Evolutionary conservation across 2,113 vertebrate species (phyloP), one percentile per base, ranked within the genome.

Genomic region (Sinocyclocheilus anshuiensis): DNA sequence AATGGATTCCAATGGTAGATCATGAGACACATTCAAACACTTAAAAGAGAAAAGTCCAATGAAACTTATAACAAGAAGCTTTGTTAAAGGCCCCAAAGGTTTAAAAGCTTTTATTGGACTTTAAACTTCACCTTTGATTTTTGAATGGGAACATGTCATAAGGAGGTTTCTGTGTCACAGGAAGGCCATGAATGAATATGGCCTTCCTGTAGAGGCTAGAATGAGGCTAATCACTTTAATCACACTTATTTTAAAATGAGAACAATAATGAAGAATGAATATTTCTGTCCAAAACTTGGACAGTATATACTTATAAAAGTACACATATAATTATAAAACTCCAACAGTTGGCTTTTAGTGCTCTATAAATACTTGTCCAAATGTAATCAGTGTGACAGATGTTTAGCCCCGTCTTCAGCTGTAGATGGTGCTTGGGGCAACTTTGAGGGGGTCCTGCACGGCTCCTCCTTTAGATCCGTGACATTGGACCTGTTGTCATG

Each of bases 401-500:
- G 61, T 67, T 48, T 36, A 61, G 36, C n/a, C n/a, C 36, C 22
- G 76, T 22, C 76, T 33, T 78, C 50, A 4, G 33, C 24, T 48
- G 45, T 29, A 50, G 24, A 84, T 18, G 29, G 86, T 67, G 74
- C 24, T 59, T 85, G 24, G 42, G 55, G 45, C 33, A 55, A 26
- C 7, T 57, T 18, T 81, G 53, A 77, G 74, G n/a, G 77, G 83
- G 69, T 75, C 42, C 72, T 55, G 72, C 39, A 69, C 53, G 20
- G 81, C 81, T 61, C 84, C 81, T 74, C 78, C 71, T 82, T 86
- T 85, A 83, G 63, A 87, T 63, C 79, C 50, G 36, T 59, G 39
- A 39, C 39, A 59, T 88, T 92, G 85, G 89, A 59, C 29, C 16
- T 20, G 91, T 94, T 92, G 92, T 84, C 92, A 92, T 92, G 91